Evolutionary conservation across 2,888 invertebrate genomes (phyloP), one percentile per base, ranked within the genome.

Genomic region (Pherbina coryleti): DNA sequence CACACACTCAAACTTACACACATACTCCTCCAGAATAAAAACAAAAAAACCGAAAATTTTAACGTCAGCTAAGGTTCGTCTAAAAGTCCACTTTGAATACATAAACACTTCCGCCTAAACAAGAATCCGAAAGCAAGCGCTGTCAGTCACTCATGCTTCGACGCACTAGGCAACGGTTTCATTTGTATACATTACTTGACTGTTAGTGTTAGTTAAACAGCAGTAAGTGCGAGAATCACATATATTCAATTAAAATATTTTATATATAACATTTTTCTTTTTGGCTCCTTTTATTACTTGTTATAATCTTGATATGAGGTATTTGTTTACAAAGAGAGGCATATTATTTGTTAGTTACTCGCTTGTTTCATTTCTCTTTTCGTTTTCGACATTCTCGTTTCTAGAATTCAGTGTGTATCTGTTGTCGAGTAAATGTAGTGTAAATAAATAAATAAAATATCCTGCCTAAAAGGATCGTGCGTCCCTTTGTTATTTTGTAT

Each of bases 401-500:
- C 4, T 69, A 14, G 49, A 51, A 3, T 67, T 69, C 14, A n/a
- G 69, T 69, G 51, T 53, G 53, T 49, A 51, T 69, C 51, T 51
- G 69, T 69, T 25, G 44, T 51, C 44, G 25, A 22, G 34, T 31
- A 28, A 62, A 34, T 60, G 31, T 37, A 51, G 44, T 69, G 49
- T 19, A 69, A 67, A 37, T 37, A 49, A 69, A 69, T 69, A 51
- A 69, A 69, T 51, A 69, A 49, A 22, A 22, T 49, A 69, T 69
- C 69, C 51, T 69, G 69, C 51, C 51, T 25, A 69, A 69, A 69
- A 69, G 69, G 69, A 69, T 49, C 69, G 51, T 51, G 69, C 69
- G 69, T 69, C 69, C 69, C 69, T 51, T 69, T 69, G 69, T 69
- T 69, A 69, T 69, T 69, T 51, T 25, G 69, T 51, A 69, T 69